Evolutionary conservation across 2,888 invertebrate genomes (phyloP).

Genomic region (Dorcus hopei): DNA sequence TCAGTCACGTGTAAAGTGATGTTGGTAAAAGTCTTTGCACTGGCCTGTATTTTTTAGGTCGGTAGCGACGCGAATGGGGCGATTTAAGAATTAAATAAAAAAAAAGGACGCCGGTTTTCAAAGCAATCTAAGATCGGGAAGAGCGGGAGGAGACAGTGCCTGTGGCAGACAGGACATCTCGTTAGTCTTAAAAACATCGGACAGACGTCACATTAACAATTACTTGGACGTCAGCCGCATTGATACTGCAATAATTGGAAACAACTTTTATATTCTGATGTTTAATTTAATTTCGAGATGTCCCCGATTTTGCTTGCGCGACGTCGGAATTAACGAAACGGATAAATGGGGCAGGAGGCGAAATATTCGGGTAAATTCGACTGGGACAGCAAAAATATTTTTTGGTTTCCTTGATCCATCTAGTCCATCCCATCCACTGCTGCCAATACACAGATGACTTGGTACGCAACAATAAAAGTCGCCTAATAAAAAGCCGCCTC

Average conservation of each 20-base stretch:
- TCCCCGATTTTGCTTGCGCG: slow-evolving; percentile 5
- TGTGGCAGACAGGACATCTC: slow-evolving; percentile 24
- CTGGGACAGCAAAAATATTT: no score
- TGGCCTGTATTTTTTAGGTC: not conserved
- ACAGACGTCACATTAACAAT: slow-evolving; percentile 38
- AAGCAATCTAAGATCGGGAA: slow-evolving; percentile 1
- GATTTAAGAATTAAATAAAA: not conserved
- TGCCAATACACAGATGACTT: no score
- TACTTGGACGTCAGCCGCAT: slow-evolving; percentile 45
- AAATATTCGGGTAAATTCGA: no score
- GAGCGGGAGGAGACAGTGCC: slow-evolving; percentile 18
- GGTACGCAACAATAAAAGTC: no score
- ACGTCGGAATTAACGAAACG: not conserved
- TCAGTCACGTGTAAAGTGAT: no score
- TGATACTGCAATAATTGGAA: slow-evolving; percentile 47
- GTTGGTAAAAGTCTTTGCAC: no score
- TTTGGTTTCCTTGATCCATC: no score
- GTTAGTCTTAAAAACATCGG: slow-evolving; percentile 21
- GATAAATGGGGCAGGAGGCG: no score
- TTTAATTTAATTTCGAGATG: slow-evolving; percentile 44
- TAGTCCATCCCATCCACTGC: no score
- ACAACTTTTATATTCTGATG: slow-evolving; percentile 41
- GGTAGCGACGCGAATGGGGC: not conserved
- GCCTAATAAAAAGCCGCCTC: no score
- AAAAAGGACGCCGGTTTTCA: not conserved